phyloP scores from a whole-genome alignment of 1,140 invertebrate species.

The Cepaea nemoralis region DNA sequence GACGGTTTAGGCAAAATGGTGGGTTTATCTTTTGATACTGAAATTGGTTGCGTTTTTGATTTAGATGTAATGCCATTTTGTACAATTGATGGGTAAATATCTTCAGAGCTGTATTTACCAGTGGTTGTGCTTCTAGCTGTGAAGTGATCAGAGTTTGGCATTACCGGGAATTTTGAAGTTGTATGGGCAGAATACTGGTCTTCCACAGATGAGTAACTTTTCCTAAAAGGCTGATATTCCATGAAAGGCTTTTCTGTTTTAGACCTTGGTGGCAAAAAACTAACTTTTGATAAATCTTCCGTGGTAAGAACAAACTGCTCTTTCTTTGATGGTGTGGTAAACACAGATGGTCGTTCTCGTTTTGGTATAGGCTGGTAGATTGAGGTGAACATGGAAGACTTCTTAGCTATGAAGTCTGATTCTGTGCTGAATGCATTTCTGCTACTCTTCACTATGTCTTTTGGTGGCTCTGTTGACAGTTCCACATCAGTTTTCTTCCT shows the following conservation, averaged over 20 bases:
- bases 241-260: background rate
- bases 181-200: background rate
- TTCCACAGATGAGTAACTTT: too few species aligned
- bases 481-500: constrained; percentile 32
- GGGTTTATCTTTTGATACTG: background rate
- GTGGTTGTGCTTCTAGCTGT: background rate
- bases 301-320: constrained; percentile 62
- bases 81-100: background rate
- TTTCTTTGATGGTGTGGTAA: constrained; percentile 38
- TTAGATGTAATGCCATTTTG: background rate
- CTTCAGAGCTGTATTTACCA: background rate
- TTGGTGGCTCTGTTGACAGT: background rate
- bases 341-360: too few species aligned
- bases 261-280: constrained; percentile 54
- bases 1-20: background rate
- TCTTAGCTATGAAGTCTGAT: constrained; percentile 15
- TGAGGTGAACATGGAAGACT: background rate
- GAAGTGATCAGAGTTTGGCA: background rate
- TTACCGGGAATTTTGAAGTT: background rate
- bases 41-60: background rate
- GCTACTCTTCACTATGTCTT: background rate
- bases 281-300: constrained; percentile 61
- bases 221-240: background rate
- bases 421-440: constrained; percentile 22
- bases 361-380: background rate